Evolutionary conservation across 2,888 invertebrate species (phyloP), one percentile per base, ranked within the genome.

Genomic region (Dicyrtomina minuta): DNA sequence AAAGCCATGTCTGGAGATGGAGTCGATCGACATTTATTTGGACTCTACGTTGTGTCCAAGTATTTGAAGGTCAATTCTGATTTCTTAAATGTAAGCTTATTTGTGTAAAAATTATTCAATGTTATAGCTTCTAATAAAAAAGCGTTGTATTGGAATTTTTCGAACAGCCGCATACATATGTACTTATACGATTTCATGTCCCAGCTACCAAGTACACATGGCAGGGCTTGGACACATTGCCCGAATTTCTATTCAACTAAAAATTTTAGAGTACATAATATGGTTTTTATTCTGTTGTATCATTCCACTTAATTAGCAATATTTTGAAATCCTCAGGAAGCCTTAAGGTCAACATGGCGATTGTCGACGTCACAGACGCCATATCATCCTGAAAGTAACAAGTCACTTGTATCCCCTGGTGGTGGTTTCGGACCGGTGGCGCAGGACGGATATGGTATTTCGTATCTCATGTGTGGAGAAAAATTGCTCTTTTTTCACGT

Each of bases 401-500:
- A 33, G 8, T 33, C 33, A 3, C 3, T 33, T 33, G 33, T 39
- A 10, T 39, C 24, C 10, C 39, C 94, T 0, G 97, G 97, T 39
- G 97, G 97, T 64, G 99, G 99, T 62, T 99, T 99, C 84, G 99
- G 99, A 0, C 97, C 97, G 0, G 96, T 98, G 0, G 96, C 97
- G 1, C 96, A 98, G 83, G 95, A 97, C 82, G 99, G 99, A 43
- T 99, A 99, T 82, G 98, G 99, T 55, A 97, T 99, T 2, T 97
- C 96, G 0, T 99, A 99, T 82, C 96, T n/a, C 4, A 17, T 22
- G 2, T 22, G 95, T 66, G 97, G 98, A 41, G 99, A 99, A 83
- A 88, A 98, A 84, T 85, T 90, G 26, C 82, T 99, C 73, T 97
- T 98, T 85, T 99, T 99, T 87, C 99, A 99, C 82, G 92, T 99